Percentiles rank a stretch among this genome's conserved stretches.
Evolutionary conservation across 2,113 vertebrate species (phyloP).

Genomic region (Muscicapa adusta): DNA sequence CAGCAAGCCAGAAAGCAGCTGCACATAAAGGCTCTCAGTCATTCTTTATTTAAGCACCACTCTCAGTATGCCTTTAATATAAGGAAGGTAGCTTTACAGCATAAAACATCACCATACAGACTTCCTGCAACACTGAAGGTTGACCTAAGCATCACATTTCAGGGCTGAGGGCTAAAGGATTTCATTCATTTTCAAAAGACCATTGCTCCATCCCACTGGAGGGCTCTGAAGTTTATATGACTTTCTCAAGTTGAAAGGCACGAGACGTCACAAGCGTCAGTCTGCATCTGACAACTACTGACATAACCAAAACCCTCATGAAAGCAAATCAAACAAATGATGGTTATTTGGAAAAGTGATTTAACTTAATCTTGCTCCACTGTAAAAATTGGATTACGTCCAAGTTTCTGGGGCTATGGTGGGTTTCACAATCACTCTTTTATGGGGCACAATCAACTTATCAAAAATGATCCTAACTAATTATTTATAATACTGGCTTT

Average conservation of each 20-base stretch:
- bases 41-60: constrained; percentile 1
- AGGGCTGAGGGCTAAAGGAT: constrained; percentile 28
- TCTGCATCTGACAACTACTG: constrained; percentile 50
- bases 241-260: constrained; percentile 42
- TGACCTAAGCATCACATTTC: constrained; percentile 50
- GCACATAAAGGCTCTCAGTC: constrained; percentile 10
- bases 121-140: constrained; percentile 22
- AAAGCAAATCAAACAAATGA: constrained; percentile 55
- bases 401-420: background rate
- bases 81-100: constrained; percentile 38
- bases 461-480: constrained; percentile 42
- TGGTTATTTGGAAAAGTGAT: constrained; percentile 46
- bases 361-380: constrained; percentile 36
- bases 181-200: constrained; percentile 47
- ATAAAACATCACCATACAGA: constrained; percentile 19
- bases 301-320: constrained; percentile 30
- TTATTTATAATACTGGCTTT: constrained; percentile 53
- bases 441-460: constrained; percentile 39
- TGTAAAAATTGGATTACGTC: constrained; percentile 22
- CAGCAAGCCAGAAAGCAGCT: background rate
- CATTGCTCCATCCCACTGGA: background rate
- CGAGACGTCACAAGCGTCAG: background rate
- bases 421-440: constrained; percentile 40
- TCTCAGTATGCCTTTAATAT: constrained; percentile 21
- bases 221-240: constrained; percentile 14